Evolutionary conservation across 2,113 vertebrate genomes (phyloP).

Genomic region (Burhinus bistriatus): DNA sequence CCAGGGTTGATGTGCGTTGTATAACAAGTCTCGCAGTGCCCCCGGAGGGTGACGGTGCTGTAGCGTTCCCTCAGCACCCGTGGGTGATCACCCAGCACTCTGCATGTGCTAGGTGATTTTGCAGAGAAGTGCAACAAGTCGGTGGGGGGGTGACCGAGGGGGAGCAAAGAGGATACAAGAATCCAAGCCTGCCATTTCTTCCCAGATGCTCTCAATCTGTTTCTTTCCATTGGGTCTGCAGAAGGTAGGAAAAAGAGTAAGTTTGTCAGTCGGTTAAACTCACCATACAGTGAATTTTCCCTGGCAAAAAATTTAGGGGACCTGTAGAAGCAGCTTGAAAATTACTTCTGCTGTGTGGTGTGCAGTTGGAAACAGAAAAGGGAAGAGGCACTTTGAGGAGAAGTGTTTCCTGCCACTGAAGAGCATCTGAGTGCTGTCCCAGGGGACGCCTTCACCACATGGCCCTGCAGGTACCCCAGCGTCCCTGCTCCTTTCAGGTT

Average conservation of each 20-base stretch:
- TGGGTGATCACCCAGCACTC: neutral
- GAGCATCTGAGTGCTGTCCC: neutral
- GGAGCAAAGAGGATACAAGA: neutral
- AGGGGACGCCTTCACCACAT: neutral
- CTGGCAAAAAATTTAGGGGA: neutral
- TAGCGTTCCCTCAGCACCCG: neutral
- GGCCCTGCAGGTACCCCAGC: neutral
- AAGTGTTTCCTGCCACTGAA: neutral
- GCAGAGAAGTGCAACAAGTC: no score
- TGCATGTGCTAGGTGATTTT: neutral
- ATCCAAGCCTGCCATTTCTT: neutral
- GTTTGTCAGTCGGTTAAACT: neutral
- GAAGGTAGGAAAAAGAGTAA: neutral
- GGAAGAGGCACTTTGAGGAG: neutral
- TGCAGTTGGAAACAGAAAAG: neutral
- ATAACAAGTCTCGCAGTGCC: accelerated
- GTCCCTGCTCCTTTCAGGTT: neutral
- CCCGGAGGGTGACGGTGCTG: neutral
- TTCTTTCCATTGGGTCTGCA: neutral
- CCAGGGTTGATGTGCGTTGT: no score
- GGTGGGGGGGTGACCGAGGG: accelerated
- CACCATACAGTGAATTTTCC: neutral
- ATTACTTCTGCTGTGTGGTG: neutral
- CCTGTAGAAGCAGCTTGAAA: neutral
- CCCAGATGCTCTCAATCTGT: neutral